These are phyloP conservation scores for Amiota minor DNA, from an alignment of 2,888 invertebrate genomes.

Conservation along the genomic window DNA sequence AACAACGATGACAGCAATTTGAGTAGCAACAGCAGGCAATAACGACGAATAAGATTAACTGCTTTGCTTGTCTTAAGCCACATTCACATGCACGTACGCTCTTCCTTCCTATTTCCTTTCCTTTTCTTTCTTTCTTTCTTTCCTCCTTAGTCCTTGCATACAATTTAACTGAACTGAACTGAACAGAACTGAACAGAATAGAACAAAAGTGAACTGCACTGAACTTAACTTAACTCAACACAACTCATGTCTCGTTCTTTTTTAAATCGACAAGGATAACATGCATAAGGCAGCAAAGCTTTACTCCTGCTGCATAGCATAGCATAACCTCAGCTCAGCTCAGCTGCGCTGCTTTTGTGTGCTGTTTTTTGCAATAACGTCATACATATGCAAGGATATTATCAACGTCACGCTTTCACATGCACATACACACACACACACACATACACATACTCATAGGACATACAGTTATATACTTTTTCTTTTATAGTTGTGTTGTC, in stretches of 20 bases:
- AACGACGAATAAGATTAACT: background rate
- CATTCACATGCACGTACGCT: background rate
- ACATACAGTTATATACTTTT: background rate
- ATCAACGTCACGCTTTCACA: conserved; percentile 65
- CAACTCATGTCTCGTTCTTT: no score
- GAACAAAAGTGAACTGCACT: no score
- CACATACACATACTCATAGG: background rate
- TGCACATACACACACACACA: no score
- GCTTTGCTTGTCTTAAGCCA: no score
- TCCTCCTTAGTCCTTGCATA: no score
- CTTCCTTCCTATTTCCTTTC: background rate
- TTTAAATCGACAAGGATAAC: conserved; percentile 20
- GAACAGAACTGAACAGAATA: no score
- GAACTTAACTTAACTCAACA: no score
- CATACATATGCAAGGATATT: conserved; percentile 70
- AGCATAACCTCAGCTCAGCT: background rate
- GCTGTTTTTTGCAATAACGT: conserved; percentile 54
- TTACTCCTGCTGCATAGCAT: background rate
- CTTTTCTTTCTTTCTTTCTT: no score
- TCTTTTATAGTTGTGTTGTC: conserved; percentile 17
- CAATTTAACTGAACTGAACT: no score
- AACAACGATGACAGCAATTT: background rate
- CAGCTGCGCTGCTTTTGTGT: conserved; percentile 2
- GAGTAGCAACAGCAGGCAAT: background rate
- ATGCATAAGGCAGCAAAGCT: conserved; percentile 20